Evolutionary conservation across 2,113 vertebrate species (phyloP), one percentile per base, ranked within the genome.

Genomic region (Eolophus roseicapilla): DNA sequence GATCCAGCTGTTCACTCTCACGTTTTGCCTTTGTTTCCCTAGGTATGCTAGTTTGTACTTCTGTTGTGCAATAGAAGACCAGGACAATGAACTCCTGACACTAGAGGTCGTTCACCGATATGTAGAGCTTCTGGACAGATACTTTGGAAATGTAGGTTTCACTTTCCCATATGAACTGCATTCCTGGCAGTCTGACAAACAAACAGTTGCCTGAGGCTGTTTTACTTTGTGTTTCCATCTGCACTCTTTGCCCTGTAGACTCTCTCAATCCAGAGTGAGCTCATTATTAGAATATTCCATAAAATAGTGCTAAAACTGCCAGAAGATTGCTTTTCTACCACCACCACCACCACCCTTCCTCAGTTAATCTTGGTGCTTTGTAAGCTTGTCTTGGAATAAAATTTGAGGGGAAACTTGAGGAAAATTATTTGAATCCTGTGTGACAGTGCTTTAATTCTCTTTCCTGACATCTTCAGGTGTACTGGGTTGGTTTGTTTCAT

Each of bases 1-100:
- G 28, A 59, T n/a, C 37, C 37, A 41, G 57, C 57, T 63, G 43
- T 46, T 91, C n/a, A 82, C 18, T 33, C 33, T 70, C 27, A 3
- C 9, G 3, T 82, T 88, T 78, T 86, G 59, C 23, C 93, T 88
- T 78, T 96, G n/a, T 95, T 75, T 96, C 74, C 82, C 83, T 74
- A 99, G 99, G 97, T 99, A 99, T 65, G 99, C 99, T 93, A 99
- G 99, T 91, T 97, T 99, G 90, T 99, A 99, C 95, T 99, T 99
- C 98, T 99, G 99, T 83, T 97, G 98, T 90, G 99, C 98, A 82
- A 92, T 99, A 97, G 99, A 99, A 80, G 97, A 98, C 63, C 97
- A 98, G 64, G 99, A 99, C 80, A 99, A 99, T 39, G 99, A 99
- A 95, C 98, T 99, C 76, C 97, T 99, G 97, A 97, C 98, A 3